Percentiles rank a stretch among this genome's conserved stretches.
Evolutionary conservation across 2,888 invertebrate genomes (phyloP).

Genomic region (Lasioglossum malachurum): DNA sequence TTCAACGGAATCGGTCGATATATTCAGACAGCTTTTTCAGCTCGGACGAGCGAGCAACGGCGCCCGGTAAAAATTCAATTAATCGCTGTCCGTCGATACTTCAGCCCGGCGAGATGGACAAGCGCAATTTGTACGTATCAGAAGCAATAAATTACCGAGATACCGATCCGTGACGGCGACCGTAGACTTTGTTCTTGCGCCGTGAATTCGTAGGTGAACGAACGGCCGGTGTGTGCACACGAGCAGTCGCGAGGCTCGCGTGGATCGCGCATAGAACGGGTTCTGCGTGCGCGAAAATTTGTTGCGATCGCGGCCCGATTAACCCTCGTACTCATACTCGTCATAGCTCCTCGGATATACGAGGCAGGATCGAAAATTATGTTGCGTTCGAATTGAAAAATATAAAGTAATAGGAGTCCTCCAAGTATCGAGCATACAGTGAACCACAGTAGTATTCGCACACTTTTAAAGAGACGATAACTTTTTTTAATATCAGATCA

Average conservation of each 20-base stretch:
- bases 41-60: slow-evolving; percentile 13
- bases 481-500: too few relatives aligned
- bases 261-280: slow-evolving; percentile 23
- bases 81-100: slow-evolving; percentile 48
- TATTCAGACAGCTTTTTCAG: slow-evolving; percentile 19
- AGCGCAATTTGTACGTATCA: slow-evolving; percentile 47
- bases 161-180: slow-evolving; percentile 8
- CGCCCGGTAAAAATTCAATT: slow-evolving; percentile 46
- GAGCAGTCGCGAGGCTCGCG: slow-evolving; percentile 13
- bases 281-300: slow-evolving; percentile 35
- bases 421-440: background rate
- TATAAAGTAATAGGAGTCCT: background rate
- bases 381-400: background rate
- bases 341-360: background rate
- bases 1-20: slow-evolving; percentile 26
- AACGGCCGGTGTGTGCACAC: slow-evolving; percentile 7
- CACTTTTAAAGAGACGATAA: too few relatives aligned
- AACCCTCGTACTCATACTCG: background rate
- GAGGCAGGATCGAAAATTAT: background rate
- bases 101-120: slow-evolving; percentile 48
- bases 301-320: slow-evolving; percentile 50
- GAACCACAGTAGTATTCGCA: too few relatives aligned
- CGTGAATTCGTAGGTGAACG: slow-evolving; percentile 37
- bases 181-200: slow-evolving; percentile 26
- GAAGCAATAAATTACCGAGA: slow-evolving; percentile 43